These are phyloP conservation scores for Ictalurus furcatus DNA, from an alignment of 2,113 vertebrate species.

Conservation along the genomic window DNA sequence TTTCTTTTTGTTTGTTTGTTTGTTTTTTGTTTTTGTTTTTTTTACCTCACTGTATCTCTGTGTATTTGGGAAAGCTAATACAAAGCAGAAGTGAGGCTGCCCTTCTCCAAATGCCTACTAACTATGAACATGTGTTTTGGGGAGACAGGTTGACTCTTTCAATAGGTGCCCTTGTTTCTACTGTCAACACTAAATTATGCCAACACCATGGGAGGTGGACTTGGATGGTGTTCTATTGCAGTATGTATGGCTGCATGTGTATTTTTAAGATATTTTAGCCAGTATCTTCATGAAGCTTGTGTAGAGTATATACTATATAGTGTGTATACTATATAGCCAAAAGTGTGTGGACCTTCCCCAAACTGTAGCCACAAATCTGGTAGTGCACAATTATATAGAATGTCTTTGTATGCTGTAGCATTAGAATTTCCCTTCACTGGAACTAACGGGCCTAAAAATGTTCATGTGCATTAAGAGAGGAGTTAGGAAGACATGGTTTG, in stretches of 20 bases:
- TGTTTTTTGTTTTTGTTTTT: not conserved
- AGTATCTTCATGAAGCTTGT: not conserved
- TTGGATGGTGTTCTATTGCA: slow-evolving; percentile 60
- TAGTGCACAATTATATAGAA: not conserved
- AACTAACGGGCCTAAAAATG: not conserved
- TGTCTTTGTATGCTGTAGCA: not conserved
- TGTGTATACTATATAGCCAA: not conserved
- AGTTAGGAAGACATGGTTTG: not conserved
- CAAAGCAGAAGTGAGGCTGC: slow-evolving; percentile 57
- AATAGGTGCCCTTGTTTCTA: slow-evolving; percentile 67
- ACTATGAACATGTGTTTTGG: slow-evolving; percentile 67
- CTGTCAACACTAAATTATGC: slow-evolving; percentile 56
- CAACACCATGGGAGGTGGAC: slow-evolving; percentile 55
- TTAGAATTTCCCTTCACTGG: not conserved
- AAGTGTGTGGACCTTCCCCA: not conserved
- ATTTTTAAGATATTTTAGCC: not conserved
- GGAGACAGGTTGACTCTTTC: slow-evolving; percentile 57
- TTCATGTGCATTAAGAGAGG: not conserved
- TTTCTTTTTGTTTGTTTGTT: not conserved
- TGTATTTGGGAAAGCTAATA: slow-evolving; percentile 56
- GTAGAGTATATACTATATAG: not conserved
- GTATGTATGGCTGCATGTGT: slow-evolving; percentile 19
- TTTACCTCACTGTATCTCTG: slow-evolving; percentile 21
- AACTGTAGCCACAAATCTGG: not conserved
- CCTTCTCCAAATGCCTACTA: slow-evolving; percentile 67